phyloP scores from a whole-genome alignment of 30 jellyfish, hydroid and myxozoan species.

The Catostylus mosaicus region DNA sequence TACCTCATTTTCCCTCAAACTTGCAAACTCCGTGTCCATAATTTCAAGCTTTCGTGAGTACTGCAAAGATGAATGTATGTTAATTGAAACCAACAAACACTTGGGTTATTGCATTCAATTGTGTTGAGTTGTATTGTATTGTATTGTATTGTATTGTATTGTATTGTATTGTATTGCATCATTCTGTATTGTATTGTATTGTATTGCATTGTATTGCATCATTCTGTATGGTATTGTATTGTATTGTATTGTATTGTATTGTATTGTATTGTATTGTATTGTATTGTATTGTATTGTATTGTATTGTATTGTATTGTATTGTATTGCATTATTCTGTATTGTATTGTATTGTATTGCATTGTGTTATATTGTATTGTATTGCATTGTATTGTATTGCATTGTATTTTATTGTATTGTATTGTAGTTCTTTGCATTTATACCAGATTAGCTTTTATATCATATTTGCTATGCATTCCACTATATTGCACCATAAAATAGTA shows the following conservation, averaged over 20 bases:
- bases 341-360: not conserved
- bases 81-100: too few relatives aligned
- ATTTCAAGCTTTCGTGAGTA: constrained; percentile 10
- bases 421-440: not conserved
- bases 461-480: too few relatives aligned
- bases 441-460: too few relatives aligned
- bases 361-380: not conserved
- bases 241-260: too few relatives aligned
- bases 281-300: not conserved
- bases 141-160: too few relatives aligned
- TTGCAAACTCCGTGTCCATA: constrained; percentile 25
- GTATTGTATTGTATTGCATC: not conserved
- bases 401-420: not conserved
- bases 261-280: not conserved
- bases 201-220: not conserved
- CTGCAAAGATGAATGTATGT: too few relatives aligned
- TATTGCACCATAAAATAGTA: not conserved
- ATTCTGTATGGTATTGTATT: too few relatives aligned
- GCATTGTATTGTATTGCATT: not conserved
- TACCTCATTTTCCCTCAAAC: constrained; percentile 56
- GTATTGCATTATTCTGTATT: not conserved
- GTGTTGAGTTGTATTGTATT: too few relatives aligned
- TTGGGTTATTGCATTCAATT: too few relatives aligned
- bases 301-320: not conserved
- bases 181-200: not conserved